Evolutionary conservation across 2,797 vertebrate species (phyloP), one percentile per base, ranked within the genome.

Genomic region (Trachops cirrhosus): DNA sequence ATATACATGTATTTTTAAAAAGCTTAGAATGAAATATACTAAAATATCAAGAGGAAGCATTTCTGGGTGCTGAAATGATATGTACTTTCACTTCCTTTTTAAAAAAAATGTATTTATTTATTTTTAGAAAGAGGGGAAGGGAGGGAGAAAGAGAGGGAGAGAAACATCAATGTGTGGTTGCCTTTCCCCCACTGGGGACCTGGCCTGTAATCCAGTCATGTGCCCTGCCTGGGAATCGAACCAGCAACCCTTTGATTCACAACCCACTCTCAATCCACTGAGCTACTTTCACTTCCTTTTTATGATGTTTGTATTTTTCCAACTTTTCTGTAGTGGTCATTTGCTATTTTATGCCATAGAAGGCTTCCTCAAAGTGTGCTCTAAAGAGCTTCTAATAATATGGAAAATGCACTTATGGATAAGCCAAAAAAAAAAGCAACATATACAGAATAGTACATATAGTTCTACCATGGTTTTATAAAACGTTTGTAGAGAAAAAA

Each of bases 21-120:
- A 77, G 34, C 71, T 96, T 83, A 82, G 37, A 68, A 70, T 80
- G 22, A 84, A 91, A 73, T 80, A 88, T 9, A 37, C 32, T 75
- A 93, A 89, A 94, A 88, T 86, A 86, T 26, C 59, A 84, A 80
- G 15, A 89, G 9, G 15, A 94, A 16, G 79, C 70, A 84, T 96
- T 94, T 87, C 50, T 87, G 29, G 86, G 24, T 70, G n/a, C 11
- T 52, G 34, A 93, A 64, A 78, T 80, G 87, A 85, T 86, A 11
- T 78, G 2, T 62, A 48, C 24, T 89, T 95, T 92, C 68, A 73
- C 6, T 64, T 92, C 8, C 26, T 79, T 88, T 22, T 37, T 7
- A 21, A 54, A 54, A 54, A 54, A 8, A 54, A 54, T 2, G 24
- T 54, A 54, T 54, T 54, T 54, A 54, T 54, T 54, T 54, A 54